Evolutionary conservation across 1,140 invertebrate genomes (phyloP).

Genomic region (Drosophila miranda): DNA sequence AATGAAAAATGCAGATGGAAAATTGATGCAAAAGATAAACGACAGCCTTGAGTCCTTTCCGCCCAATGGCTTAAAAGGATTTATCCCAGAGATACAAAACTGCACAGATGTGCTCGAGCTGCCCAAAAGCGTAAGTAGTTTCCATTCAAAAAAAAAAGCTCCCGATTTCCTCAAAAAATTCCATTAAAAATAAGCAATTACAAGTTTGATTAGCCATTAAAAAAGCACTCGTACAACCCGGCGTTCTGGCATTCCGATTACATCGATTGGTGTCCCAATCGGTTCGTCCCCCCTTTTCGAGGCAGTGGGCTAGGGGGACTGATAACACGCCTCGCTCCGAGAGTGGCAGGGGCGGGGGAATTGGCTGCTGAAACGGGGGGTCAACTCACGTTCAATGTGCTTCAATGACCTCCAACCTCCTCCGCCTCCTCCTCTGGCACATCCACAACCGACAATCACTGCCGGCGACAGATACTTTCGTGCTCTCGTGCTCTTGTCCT

Average conservation of each 20-base stretch:
- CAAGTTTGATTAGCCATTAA: neutral
- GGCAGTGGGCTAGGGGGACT: constrained; percentile 27
- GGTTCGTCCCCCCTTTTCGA: neutral
- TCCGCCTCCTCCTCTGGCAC: neutral
- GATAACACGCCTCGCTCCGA: constrained; percentile 13
- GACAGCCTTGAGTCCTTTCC: constrained; percentile 16
- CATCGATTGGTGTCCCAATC: constrained; percentile 18
- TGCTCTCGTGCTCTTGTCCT: no score
- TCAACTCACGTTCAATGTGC: constrained; percentile 35
- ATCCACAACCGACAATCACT: constrained; percentile 12
- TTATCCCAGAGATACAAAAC: neutral
- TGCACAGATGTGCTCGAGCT: no score
- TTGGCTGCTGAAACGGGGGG: constrained; percentile 4
- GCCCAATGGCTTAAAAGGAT: neutral
- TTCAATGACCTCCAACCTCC: constrained; percentile 34
- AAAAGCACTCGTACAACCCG: constrained; percentile 3
- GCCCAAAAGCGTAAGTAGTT: no score
- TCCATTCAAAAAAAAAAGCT: neutral
- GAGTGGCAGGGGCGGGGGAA: neutral
- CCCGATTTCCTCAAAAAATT: neutral
- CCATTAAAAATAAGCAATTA: neutral
- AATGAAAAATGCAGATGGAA: constrained; percentile 41
- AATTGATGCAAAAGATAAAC: constrained; percentile 44
- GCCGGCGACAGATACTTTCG: no score
- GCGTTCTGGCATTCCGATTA: neutral